A percentile compares a stretch with the other conserved stretches of the same genome.
phyloP scores from a whole-genome alignment of 1,140 invertebrate species.

The Melipona quadrifasciata region DNA sequence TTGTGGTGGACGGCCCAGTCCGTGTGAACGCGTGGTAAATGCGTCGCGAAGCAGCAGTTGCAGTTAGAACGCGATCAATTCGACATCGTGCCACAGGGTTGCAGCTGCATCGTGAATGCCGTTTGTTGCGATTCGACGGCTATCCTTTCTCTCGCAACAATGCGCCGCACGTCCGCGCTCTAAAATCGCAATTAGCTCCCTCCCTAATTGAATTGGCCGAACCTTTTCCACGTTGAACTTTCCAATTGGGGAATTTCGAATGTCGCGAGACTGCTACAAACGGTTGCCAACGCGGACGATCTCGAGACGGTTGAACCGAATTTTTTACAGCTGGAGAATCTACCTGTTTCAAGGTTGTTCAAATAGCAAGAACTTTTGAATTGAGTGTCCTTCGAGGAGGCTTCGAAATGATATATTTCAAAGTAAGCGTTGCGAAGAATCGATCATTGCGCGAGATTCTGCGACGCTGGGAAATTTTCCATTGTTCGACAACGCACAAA shows the following conservation, averaged over 20 bases:
- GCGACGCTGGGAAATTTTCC: no score
- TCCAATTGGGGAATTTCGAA: no score
- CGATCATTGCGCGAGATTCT: no score
- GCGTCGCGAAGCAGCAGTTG: slow-evolving; percentile 31
- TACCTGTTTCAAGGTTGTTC: not conserved
- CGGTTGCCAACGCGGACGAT: no score
- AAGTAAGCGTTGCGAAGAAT: no score
- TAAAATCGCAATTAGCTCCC: not conserved
- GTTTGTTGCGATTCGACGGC: slow-evolving; percentile 14
- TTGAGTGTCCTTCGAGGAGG: no score
- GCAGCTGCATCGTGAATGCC: slow-evolving; percentile 39
- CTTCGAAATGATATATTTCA: no score
- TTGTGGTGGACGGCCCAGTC: not conserved
- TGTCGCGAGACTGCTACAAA: no score
- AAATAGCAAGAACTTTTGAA: not conserved
- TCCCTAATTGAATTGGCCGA: not conserved
- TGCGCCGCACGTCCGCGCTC: not conserved
- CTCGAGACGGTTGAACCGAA: no score
- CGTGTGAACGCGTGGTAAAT: slow-evolving; percentile 43
- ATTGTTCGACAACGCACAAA: no score
- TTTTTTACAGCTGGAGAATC: not conserved
- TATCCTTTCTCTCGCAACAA: not conserved
- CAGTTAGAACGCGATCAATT: slow-evolving; percentile 24
- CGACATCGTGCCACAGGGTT: not conserved
- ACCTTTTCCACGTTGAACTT: not conserved